These are phyloP conservation scores for Diadumene lineata DNA, from an alignment of 92 coral and sea anemone genomes.

Conservation along the genomic window DNA sequence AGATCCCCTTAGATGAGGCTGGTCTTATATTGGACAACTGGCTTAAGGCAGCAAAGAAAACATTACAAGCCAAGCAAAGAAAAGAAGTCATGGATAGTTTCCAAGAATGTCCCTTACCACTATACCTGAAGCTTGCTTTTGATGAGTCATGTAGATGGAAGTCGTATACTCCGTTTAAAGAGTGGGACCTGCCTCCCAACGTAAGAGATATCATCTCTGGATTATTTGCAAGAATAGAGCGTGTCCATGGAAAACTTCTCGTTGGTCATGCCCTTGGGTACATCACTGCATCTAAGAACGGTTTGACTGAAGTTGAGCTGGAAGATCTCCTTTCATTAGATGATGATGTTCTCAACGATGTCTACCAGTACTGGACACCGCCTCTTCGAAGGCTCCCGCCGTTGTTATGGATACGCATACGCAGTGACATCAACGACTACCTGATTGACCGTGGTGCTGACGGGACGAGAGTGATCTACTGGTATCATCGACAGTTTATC, in stretches of 20 bases:
- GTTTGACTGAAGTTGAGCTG: constrained; percentile 86
- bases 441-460: constrained; percentile 95
- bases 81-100: constrained; percentile 60
- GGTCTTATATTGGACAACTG: constrained; percentile 85
- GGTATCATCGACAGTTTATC: constrained; percentile 98
- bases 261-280: constrained; percentile 89
- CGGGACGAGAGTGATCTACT: constrained; percentile 87
- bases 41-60: constrained; percentile 65
- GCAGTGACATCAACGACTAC: constrained; percentile 89
- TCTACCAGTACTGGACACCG: constrained; percentile 99
- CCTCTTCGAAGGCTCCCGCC: constrained; percentile 96
- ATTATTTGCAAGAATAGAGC: constrained; percentile 84
- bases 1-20: constrained; percentile 78
- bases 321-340: constrained; percentile 97
- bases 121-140: constrained; percentile 88
- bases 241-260: constrained; percentile 80
- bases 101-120: constrained; percentile 85
- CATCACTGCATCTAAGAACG: constrained; percentile 90
- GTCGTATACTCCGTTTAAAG: constrained; percentile 74
- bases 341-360: constrained; percentile 94
- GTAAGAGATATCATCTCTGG: constrained; percentile 83
- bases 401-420: constrained; percentile 94
- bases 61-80: constrained; percentile 76
- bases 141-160: constrained; percentile 97
- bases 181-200: constrained; percentile 63